phyloP scores from a whole-genome alignment of 2,888 invertebrate genomes.

The Folsomia manolachei region DNA sequence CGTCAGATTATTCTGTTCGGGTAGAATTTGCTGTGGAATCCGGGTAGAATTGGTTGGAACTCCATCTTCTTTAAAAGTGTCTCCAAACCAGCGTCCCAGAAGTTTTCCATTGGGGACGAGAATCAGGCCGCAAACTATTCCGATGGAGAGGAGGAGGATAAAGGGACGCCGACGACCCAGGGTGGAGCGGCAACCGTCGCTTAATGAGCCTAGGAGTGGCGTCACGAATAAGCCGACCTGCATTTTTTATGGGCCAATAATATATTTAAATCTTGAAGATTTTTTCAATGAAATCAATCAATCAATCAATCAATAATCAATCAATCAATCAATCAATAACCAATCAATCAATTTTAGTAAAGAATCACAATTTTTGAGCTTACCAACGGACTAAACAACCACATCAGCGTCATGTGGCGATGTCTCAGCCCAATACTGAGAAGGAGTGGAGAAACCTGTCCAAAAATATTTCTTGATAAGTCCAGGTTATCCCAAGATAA shows the following conservation, averaged over 20 bases:
- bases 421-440: conserved; percentile 90
- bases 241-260: too few relatives aligned
- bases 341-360: background rate
- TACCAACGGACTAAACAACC: conserved; percentile 85
- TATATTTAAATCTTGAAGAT: background rate
- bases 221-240: conserved; percentile 85
- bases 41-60: background rate
- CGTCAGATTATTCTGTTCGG: background rate
- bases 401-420: conserved; percentile 89
- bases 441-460: conserved; percentile 90
- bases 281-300: background rate
- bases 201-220: conserved; percentile 84
- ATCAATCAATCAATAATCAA: too few relatives aligned
- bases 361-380: too few relatives aligned
- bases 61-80: conserved; percentile 54
- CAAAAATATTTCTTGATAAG: too few relatives aligned
- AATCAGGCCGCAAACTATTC: conserved; percentile 81
- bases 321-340: too few relatives aligned
- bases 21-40: background rate
- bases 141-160: conserved; percentile 81
- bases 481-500: too few relatives aligned
- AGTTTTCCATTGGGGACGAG: conserved; percentile 88
- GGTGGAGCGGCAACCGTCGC: conserved; percentile 78
- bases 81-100: conserved; percentile 79
- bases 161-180: conserved; percentile 88